These are phyloP conservation scores for Camarhynchus parvulus DNA, from an alignment of 2,113 vertebrate species.

Conservation along the genomic window DNA sequence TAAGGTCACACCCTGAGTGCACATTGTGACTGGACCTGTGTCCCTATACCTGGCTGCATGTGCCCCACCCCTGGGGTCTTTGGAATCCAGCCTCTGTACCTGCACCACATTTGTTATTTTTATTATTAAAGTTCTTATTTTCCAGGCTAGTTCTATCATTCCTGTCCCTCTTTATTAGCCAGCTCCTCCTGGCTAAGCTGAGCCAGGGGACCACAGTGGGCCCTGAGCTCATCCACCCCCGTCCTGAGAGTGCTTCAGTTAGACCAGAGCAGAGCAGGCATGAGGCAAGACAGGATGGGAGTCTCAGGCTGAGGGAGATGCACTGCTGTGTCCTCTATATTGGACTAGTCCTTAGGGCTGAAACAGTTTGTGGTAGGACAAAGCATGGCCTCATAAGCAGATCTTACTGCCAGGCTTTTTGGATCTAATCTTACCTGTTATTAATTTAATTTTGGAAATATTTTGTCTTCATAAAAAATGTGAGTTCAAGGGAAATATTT, in stretches of 20 bases:
- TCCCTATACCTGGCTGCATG: neutral
- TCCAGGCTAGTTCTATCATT: too few species aligned
- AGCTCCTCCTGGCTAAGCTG: too few species aligned
- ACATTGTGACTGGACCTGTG: neutral
- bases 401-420: neutral
- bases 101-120: too few species aligned
- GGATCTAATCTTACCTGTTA: neutral
- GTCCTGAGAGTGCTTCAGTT: accelerated
- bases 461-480: neutral
- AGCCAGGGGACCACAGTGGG: too few species aligned
- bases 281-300: neutral
- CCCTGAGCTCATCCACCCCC: too few species aligned
- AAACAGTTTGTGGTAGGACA: neutral
- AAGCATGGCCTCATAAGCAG: neutral
- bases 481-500: neutral
- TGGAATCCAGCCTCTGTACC: too few species aligned
- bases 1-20: neutral
- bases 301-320: neutral
- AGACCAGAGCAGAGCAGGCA: neutral
- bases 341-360: neutral
- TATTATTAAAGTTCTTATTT: too few species aligned
- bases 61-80: too few species aligned
- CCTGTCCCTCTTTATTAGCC: too few species aligned
- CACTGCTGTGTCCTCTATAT: accelerated
- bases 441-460: neutral